phyloP scores from a whole-genome alignment of 1,140 invertebrate genomes.

The Pseudomyrmex pallidus region DNA sequence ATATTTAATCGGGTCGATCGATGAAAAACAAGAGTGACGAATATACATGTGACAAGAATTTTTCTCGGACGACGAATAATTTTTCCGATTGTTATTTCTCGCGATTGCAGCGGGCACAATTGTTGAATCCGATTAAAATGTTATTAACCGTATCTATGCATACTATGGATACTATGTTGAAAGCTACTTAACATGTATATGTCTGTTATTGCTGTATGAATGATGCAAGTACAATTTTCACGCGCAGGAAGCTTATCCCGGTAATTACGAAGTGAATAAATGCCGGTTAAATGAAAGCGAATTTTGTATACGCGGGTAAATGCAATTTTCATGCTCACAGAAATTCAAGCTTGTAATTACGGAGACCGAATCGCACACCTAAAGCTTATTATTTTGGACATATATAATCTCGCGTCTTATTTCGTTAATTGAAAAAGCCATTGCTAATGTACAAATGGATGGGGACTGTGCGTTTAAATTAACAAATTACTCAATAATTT shows the following conservation, averaged over 20 bases:
- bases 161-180: conserved; percentile 13
- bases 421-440: not conserved
- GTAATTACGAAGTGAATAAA: conserved; percentile 1
- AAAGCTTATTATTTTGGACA: not conserved
- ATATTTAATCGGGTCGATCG: not conserved
- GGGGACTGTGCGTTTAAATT: too few relatives aligned
- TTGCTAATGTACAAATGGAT: too few relatives aligned
- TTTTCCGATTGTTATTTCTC: not conserved
- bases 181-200: not conserved
- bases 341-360: not conserved
- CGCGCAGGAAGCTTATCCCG: conserved; percentile 2
- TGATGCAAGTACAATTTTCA: conserved; percentile 27
- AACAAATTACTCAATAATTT: too few relatives aligned
- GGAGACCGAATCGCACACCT: not conserved
- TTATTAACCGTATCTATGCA: conserved; percentile 11
- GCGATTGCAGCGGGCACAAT: conserved; percentile 10
- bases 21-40: not conserved
- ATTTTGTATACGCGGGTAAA: not conserved
- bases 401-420: not conserved
- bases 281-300: conserved; percentile 11
- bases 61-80: not conserved
- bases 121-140: conserved; percentile 18
- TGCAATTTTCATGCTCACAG: conserved; percentile 6
- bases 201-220: conserved; percentile 12
- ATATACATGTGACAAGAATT: not conserved